These are phyloP conservation scores for Pelodiscus sinensis DNA, from an alignment of 2,113 vertebrate species.

Conservation along the genomic window DNA sequence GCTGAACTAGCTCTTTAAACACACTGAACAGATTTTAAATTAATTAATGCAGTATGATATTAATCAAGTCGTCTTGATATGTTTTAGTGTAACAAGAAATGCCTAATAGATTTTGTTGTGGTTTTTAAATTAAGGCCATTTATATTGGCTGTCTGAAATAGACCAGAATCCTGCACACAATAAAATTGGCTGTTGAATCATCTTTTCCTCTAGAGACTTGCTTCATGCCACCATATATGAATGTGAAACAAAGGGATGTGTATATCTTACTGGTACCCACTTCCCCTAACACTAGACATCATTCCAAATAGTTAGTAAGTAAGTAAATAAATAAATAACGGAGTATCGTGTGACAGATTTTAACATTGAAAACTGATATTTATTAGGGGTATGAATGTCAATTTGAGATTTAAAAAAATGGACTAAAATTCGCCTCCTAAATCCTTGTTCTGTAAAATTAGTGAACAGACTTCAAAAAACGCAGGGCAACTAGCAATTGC, in stretches of 20 bases:
- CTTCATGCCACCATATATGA: background rate
- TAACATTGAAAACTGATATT: background rate
- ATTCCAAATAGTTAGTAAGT: too few species aligned
- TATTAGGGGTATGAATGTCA: background rate
- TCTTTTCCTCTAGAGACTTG: background rate
- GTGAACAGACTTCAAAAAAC: background rate
- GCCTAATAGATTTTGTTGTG: background rate
- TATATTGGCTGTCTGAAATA: conserved; percentile 2
- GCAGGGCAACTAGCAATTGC: background rate
- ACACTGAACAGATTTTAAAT: background rate
- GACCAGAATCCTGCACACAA: background rate
- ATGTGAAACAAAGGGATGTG: background rate
- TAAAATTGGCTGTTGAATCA: background rate
- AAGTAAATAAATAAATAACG: too few species aligned
- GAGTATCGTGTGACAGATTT: background rate
- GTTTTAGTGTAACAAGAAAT: conserved; percentile 13
- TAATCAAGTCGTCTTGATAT: background rate
- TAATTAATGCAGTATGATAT: background rate
- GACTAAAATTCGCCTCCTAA: background rate
- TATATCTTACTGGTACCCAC: too few species aligned
- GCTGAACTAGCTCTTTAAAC: background rate
- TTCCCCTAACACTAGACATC: too few species aligned
- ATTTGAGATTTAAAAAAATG: background rate
- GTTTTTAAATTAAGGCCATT: conserved; percentile 29
- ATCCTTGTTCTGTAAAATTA: background rate